A percentile compares a stretch with the other conserved stretches of the same genome.
phyloP scores from a whole-genome alignment of 2,797 vertebrate species.

The Champsocephalus gunnari region DNA sequence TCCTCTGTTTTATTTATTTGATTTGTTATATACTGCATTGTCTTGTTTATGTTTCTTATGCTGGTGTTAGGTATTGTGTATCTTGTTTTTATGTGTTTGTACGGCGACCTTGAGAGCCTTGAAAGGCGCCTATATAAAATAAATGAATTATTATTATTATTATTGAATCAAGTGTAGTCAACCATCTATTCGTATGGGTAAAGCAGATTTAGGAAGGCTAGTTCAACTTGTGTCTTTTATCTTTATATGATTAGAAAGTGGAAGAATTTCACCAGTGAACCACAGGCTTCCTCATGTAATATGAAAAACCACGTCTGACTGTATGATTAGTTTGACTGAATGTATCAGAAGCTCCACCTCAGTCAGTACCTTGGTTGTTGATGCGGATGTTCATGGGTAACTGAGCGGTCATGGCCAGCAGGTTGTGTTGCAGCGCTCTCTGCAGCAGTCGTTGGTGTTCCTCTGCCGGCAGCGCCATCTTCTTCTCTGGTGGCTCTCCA shows the following conservation, averaged over 20 bases:
- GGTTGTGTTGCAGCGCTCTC: constrained; percentile 95
- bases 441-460: constrained; percentile 95
- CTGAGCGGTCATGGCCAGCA: constrained; percentile 95
- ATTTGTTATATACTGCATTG: too few relatives aligned
- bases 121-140: too few relatives aligned
- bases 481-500: constrained; percentile 96
- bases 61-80: too few relatives aligned
- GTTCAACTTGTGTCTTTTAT: too few relatives aligned
- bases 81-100: too few relatives aligned
- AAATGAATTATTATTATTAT: too few relatives aligned
- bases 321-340: background rate
- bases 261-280: background rate
- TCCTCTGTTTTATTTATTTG: too few relatives aligned
- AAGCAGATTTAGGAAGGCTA: too few relatives aligned
- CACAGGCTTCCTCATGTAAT: background rate
- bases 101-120: too few relatives aligned
- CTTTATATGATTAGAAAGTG: constrained; percentile 4
- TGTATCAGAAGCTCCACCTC: background rate
- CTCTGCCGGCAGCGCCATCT: constrained; percentile 90
- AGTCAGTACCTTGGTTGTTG: constrained; percentile 91
- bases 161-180: too few relatives aligned
- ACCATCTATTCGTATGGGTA: too few relatives aligned
- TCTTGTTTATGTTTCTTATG: too few relatives aligned
- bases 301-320: constrained; percentile 16
- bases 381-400: constrained; percentile 98